A percentile compares a stretch with the other conserved stretches of the same genome.
These are phyloP conservation scores for Proales similis DNA, from an alignment of 1,140 invertebrate genomes.

Conservation along the genomic window DNA sequence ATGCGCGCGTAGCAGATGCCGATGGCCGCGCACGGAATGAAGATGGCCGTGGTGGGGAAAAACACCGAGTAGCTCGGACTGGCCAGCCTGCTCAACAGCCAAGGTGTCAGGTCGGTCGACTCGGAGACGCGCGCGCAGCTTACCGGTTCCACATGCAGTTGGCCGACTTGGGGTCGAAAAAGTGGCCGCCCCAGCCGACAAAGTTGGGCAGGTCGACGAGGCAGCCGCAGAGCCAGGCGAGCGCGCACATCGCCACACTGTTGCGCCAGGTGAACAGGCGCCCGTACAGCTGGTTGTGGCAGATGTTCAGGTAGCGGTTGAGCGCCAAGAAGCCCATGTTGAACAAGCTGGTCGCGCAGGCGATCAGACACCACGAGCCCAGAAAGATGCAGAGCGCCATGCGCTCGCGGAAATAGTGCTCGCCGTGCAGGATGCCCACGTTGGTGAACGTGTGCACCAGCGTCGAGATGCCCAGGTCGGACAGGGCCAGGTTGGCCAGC, in stretches of 20 bases:
- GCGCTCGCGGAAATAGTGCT: conserved; percentile 44
- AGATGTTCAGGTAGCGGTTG: conserved; percentile 39
- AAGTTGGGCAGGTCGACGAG: conserved; percentile 46
- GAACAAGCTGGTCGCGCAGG: conserved; percentile 47
- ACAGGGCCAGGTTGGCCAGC: too few relatives aligned
- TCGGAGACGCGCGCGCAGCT: too few relatives aligned
- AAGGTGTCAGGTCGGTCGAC: too few relatives aligned
- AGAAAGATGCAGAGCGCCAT: conserved; percentile 43
- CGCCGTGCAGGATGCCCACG: conserved; percentile 46
- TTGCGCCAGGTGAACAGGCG: conserved; percentile 37
- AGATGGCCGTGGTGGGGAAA: too few relatives aligned
- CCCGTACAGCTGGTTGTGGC: background rate
- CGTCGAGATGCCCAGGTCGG: too few relatives aligned
- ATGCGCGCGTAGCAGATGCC: too few relatives aligned
- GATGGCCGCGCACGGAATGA: too few relatives aligned
- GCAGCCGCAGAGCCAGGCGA: conserved; percentile 43
- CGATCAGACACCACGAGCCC: conserved; percentile 45
- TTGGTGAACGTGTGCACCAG: conserved; percentile 38
- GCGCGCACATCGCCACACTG: conserved; percentile 40
- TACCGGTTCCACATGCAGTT: conserved; percentile 48
- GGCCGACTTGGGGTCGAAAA: conserved; percentile 45
- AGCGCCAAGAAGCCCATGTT: conserved; percentile 45
- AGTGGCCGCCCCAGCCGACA: conserved; percentile 46
- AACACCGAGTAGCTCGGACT: too few relatives aligned
- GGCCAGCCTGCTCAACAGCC: too few relatives aligned